phyloP scores from a whole-genome alignment of 1,140 invertebrate species.

The Drosophila littoralis region DNA sequence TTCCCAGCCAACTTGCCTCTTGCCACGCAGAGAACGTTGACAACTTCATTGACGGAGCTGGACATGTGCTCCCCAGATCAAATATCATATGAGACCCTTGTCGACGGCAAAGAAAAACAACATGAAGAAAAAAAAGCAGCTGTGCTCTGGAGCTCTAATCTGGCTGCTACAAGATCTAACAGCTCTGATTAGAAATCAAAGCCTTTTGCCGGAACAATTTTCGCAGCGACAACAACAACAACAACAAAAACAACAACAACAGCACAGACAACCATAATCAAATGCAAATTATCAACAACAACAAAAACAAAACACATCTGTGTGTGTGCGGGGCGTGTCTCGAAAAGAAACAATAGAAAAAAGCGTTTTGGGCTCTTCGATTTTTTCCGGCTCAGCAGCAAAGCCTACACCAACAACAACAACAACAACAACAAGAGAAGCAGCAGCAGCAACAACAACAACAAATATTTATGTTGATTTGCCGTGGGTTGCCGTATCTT shows the following conservation, averaged over 20 bases:
- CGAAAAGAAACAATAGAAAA: slow-evolving; percentile 65
- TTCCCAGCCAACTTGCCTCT: not conserved
- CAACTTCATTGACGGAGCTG: slow-evolving; percentile 51
- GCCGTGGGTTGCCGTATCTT: slow-evolving; percentile 62
- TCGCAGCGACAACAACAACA: slow-evolving; percentile 55
- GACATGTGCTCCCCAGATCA: slow-evolving; percentile 42
- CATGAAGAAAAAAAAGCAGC: slow-evolving; percentile 21
- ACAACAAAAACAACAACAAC: slow-evolving; percentile 27
- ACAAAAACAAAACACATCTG: slow-evolving; percentile 20
- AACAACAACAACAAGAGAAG: not conserved
- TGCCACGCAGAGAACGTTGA: slow-evolving; percentile 50
- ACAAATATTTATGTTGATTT: slow-evolving; percentile 73
- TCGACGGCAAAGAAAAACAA: slow-evolving; percentile 11
- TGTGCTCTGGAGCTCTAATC: slow-evolving; percentile 43
- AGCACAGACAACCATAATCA: slow-evolving; percentile 61
- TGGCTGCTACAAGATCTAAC: slow-evolving; percentile 65
- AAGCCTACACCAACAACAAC: slow-evolving; percentile 25
- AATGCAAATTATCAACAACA: slow-evolving; percentile 76
- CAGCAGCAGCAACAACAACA: slow-evolving; percentile 15
- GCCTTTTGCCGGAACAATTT: slow-evolving; percentile 75
- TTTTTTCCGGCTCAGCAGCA: slow-evolving; percentile 43
- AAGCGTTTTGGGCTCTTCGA: slow-evolving; percentile 65
- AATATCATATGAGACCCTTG: slow-evolving; percentile 72
- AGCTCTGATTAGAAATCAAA: slow-evolving; percentile 71
- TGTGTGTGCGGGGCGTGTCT: slow-evolving; percentile 57